Conservation (phyloP, 2,113 vertebrate genomes). For the Caranx melampygus region DNA sequence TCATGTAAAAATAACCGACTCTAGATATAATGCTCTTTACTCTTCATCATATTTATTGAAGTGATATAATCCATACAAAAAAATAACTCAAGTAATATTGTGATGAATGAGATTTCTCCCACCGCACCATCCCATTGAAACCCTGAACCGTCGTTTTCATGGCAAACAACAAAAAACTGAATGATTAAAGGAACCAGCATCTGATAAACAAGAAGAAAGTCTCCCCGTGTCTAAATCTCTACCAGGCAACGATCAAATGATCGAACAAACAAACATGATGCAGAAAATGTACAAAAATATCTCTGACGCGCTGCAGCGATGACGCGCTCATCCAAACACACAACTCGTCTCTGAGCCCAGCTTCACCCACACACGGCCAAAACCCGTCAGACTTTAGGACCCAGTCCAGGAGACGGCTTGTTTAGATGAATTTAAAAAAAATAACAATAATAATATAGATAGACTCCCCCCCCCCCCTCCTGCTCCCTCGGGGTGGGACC, state of each 20-base stretch:
- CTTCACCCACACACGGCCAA: background rate
- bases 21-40: constrained; percentile 13
- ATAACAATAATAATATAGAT: background rate
- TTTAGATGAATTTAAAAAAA: constrained; percentile 22
- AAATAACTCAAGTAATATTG: constrained; percentile 15
- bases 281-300: constrained; percentile 74
- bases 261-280: background rate
- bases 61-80: constrained; percentile 18
- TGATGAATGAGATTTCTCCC: background rate
- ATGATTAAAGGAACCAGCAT: constrained; percentile 1
- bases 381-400: background rate
- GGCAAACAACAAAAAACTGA: constrained; percentile 9
- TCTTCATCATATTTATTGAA: constrained; percentile 27
- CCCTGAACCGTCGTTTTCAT: constrained; percentile 39
- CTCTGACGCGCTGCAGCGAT: constrained; percentile 49
- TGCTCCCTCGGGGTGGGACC: too few relatives aligned
- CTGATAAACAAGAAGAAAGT: constrained; percentile 2
- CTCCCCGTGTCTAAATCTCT: constrained; percentile 55
- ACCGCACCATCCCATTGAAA: constrained; percentile 43
- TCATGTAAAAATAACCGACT: constrained; percentile 37
- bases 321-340: constrained; percentile 48
- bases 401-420: background rate
- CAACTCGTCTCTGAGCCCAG: background rate
- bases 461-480: background rate
- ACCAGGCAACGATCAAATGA: constrained; percentile 37